Evolutionary conservation across 1,140 invertebrate genomes (phyloP).

Genomic region (Megathymus violae): DNA sequence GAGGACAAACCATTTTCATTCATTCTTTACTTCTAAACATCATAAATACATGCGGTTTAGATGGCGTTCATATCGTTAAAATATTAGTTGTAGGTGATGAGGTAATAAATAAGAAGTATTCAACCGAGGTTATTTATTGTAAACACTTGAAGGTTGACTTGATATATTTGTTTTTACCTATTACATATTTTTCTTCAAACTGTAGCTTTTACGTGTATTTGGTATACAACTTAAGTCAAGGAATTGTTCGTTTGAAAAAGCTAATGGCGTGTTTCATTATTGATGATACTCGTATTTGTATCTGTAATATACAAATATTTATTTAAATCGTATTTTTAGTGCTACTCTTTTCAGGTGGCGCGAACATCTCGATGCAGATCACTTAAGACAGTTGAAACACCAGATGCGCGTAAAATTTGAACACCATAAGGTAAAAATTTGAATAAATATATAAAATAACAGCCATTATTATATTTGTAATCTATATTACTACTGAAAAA

Average conservation of each 20-base stretch:
- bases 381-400: slow-evolving; percentile 68
- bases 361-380: slow-evolving; percentile 61
- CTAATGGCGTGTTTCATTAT: background rate
- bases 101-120: background rate
- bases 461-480: too few species aligned
- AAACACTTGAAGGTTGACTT: slow-evolving; percentile 11
- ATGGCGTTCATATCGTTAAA: slow-evolving; percentile 2
- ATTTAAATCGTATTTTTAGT: slow-evolving; percentile 17
- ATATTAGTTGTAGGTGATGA: slow-evolving; percentile 10
- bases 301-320: background rate
- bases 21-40: background rate
- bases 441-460: too few species aligned
- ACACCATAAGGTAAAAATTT: slow-evolving; percentile 68
- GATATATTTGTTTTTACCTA: slow-evolving; percentile 7
- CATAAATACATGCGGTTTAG: background rate
- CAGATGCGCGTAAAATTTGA: slow-evolving; percentile 70
- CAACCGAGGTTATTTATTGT: slow-evolving; percentile 1
- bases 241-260: background rate
- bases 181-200: too few species aligned
- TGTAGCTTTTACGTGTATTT: slow-evolving; percentile 7
- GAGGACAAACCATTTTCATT: background rate
- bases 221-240: slow-evolving; percentile 8
- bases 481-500: too few species aligned
- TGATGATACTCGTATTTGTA: background rate
- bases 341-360: slow-evolving; percentile 65